Evolutionary conservation across 2,888 invertebrate species (phyloP), one percentile per base, ranked within the genome.

Genomic region (Noctua comes): DNA sequence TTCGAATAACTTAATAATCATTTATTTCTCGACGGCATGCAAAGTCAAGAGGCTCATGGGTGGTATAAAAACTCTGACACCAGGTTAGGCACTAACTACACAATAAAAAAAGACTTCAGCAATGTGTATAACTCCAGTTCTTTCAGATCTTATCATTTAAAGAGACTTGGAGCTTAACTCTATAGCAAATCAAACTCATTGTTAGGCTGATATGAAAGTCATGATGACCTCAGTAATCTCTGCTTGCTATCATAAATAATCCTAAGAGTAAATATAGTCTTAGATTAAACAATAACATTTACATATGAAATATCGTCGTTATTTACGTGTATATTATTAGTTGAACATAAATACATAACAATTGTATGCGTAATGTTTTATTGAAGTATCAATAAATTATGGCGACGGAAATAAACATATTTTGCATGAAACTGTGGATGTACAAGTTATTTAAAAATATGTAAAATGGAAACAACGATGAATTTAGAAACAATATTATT

Each of bases 271-370:
- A 76, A n/a, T 54, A 54, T 21, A 46, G 7, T 6, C 36, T 6
- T 36, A 31, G n/a, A 48, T 16, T n/a, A 27, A 51, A 62, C 7
- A 54, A 78, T 36, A 64, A 79, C 2, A 64, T 78, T 70, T 54
- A 31, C 70, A 31, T 70, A n/a, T 31, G 8, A 27, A 51, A 78
- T 70, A 27, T n/a, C n/a, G 6, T 31, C 5, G 51, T 62, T 48
- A 68, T 77, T 51, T 51, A 51, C n/a, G 10, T 24, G 2, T 62
- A 40, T 59, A n/a, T 36, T 51, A 43, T 21, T 54, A n/a, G 6
- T 31, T 43, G 40, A 24, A 57, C 68, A 40, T 62, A 48, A 64
- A 40, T 31, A 64, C 51, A 48, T 48, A 0, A 64, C 24, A 31
- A 27, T 31, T 64, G 24, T 46, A 73, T 51, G 21, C 1, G 24